Evolutionary conservation across 2,113 vertebrate genomes (phyloP).

Genomic region (Campylomormyrus tamandua): DNA sequence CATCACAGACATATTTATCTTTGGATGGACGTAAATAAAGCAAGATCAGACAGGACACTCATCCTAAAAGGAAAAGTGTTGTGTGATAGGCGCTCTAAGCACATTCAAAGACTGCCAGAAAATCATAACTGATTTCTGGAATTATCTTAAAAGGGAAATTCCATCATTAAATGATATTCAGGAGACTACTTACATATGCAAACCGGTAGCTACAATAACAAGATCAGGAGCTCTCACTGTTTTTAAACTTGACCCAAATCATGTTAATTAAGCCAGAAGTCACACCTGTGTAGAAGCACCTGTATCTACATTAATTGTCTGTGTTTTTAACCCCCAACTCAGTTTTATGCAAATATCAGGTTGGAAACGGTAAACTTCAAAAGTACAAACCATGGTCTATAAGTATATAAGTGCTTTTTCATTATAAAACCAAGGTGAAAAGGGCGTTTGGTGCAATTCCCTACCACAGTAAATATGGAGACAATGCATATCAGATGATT

Average conservation of each 20-base stretch:
- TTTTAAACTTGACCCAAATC: background rate
- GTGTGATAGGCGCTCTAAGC: background rate
- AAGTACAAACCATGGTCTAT: background rate
- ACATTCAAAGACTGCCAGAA: background rate
- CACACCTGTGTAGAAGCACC: background rate
- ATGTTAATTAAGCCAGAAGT: background rate
- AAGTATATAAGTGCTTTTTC: background rate
- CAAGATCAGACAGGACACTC: background rate
- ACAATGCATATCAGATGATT: background rate
- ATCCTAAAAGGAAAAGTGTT: background rate
- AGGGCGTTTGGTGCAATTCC: too few species aligned
- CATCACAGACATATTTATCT: background rate
- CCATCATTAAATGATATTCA: background rate
- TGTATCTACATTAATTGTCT: background rate
- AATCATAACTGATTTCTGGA: background rate
- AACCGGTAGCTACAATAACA: background rate
- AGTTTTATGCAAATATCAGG: background rate
- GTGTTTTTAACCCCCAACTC: background rate
- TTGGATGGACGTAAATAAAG: background rate
- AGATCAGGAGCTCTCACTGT: background rate
- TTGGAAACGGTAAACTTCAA: background rate
- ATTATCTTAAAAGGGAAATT: background rate
- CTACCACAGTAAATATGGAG: background rate
- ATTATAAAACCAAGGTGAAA: background rate
- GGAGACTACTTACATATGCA: background rate